These are phyloP conservation scores for Echinops telfairi DNA, from an alignment of 2,113 vertebrate genomes.

Conservation along the genomic window DNA sequence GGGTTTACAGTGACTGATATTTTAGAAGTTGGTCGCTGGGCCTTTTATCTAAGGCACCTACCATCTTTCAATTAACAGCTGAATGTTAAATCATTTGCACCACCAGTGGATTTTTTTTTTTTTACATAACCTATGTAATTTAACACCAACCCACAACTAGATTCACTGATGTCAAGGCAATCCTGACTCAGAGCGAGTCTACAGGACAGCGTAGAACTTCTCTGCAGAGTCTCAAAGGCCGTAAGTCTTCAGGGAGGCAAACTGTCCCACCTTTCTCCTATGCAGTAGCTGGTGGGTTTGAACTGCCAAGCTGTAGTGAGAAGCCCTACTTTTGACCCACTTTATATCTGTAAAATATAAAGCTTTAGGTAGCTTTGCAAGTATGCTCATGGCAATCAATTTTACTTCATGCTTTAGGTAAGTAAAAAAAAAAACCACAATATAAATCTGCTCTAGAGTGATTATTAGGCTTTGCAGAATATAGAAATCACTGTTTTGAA, in stretches of 20 bases:
- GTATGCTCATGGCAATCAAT: background rate
- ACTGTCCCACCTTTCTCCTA: too few relatives aligned
- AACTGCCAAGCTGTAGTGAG: too few relatives aligned
- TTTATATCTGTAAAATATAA: background rate
- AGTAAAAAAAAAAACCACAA: background rate
- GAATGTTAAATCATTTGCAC: background rate
- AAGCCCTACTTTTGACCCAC: too few relatives aligned
- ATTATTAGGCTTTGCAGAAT: background rate
- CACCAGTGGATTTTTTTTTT: background rate
- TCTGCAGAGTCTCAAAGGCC: too few relatives aligned
- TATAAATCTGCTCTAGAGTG: background rate
- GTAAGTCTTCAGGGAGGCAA: too few relatives aligned
- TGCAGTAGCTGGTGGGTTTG: too few relatives aligned
- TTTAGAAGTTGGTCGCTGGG: background rate
- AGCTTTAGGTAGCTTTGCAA: slow-evolving; percentile 12
- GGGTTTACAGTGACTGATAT: background rate
- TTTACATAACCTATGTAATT: background rate
- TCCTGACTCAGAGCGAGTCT: too few relatives aligned
- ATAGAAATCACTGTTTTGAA: background rate
- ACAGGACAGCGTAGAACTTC: too few relatives aligned
- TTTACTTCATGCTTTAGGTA: background rate
- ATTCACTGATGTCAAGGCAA: too few relatives aligned
- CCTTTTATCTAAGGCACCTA: background rate
- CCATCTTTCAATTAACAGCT: background rate
- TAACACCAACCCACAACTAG: background rate